Evolutionary conservation across 2,888 invertebrate genomes (phyloP).

Genomic region (Tribolium freemani): DNA sequence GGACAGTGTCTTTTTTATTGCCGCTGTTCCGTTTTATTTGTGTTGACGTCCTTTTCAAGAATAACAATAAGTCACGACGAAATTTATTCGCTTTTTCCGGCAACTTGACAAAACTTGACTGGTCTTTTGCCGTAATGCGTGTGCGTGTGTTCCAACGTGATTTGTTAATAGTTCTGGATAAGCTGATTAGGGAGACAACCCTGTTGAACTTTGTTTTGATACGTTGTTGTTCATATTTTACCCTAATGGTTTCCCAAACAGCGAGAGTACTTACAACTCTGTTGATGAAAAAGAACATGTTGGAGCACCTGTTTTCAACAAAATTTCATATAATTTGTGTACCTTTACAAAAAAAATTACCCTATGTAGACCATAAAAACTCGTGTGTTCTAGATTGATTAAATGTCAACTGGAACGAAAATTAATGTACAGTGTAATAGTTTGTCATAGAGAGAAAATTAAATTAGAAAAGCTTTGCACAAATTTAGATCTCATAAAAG

Average conservation of each 20-base stretch:
- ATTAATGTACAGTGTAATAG: conserved; percentile 25
- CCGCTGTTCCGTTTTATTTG: conserved; percentile 18
- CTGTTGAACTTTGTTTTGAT: conserved; percentile 33
- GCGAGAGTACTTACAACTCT: conserved; percentile 10
- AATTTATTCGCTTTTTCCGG: conserved; percentile 31
- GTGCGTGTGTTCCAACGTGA: conserved; percentile 31
- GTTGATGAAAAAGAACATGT: conserved; percentile 20
- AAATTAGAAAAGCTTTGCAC: conserved; percentile 27
- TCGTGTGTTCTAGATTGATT: conserved; percentile 19
- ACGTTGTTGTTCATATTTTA: conserved; percentile 28
- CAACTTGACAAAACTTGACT: conserved; percentile 14
- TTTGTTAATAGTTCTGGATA: conserved; percentile 39
- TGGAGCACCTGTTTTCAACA: conserved; percentile 12
- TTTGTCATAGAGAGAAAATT: conserved; percentile 20
- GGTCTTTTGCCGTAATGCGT: background rate
- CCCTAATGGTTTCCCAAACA: conserved; percentile 26
- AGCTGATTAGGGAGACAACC: conserved; percentile 32
- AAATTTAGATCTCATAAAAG: conserved; percentile 20
- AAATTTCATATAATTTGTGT: conserved; percentile 10
- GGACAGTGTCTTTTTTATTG: conserved; percentile 19
- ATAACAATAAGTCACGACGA: conserved; percentile 27
- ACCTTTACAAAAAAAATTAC: background rate
- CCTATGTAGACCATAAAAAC: conserved; percentile 1
- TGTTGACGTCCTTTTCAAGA: conserved; percentile 31
- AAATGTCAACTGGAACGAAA: conserved; percentile 31